Evolutionary conservation across 1,140 invertebrate species (phyloP), one percentile per base, ranked within the genome.

Genomic region (Plutomurus gul): DNA sequence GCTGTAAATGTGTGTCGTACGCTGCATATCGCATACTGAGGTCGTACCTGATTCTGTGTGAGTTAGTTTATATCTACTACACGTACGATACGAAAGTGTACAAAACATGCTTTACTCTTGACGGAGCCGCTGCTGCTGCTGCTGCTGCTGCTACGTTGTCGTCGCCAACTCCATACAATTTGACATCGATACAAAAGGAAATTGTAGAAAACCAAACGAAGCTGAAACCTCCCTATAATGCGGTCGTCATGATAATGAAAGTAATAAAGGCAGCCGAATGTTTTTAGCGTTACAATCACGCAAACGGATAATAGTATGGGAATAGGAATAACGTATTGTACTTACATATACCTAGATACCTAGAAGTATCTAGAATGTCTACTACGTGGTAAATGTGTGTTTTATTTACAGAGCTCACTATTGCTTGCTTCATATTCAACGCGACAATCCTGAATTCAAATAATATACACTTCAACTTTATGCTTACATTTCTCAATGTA

Each of bases 251-350:
- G 20, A 77, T 77, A 77, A 77, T 77, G 76, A 77, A 77, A 70
- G 76, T 77, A 65, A 71, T 77, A 77, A 77, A 77, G 60, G 56
- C 18, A 47, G 73, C 71, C 65, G n/a, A 37, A 25, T 13, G 22
- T 6, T 56, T 79, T 79, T 74, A 79, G 71, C 77, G 70, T 60
- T 74, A 22, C 39, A 51, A 79, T 79, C 77, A 79, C 77, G 77
- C 77, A 65, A 79, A 79, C 22, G 46, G 39, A 40, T 49, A 51
- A 78, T 75, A 60, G 13, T 25, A 33, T 27, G 60, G 16, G n/a
- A 43, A n/a, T n/a, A n/a, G n/a, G n/a, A n/a, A n/a, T n/a, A n/a
- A n/a, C n/a, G n/a, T 43, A 43, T 43, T 10, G n/a, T 43, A 8
- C 40, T 10, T n/a, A 43, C 40, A 43, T n/a, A 43, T 43, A 43